Base-by-base conservation (phyloP, 2,888 invertebrate genomes). In the Ceratothoa steindachneri region DNA sequence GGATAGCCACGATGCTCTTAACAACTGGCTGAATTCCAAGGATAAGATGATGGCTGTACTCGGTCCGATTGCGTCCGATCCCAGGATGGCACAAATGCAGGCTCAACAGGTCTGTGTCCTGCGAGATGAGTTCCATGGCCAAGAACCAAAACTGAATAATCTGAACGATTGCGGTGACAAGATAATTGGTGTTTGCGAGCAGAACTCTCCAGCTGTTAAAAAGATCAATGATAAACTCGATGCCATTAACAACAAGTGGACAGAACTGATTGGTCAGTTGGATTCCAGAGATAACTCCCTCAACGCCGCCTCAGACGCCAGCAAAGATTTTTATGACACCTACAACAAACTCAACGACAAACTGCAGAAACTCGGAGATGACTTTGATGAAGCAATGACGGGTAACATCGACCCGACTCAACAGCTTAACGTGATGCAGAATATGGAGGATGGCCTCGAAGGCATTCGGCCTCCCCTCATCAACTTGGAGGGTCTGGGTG, bases 31-130 rank as follows among this genome's bases (percentile, higher is more conserved):
- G 64, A 88, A 88, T 30, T 92, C 94, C 81, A 98, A 98, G 85
- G 96, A 97, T 82, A 91, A 94, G 81, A 97, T 98, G 96, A 87
- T 98, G 85, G 90, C 92, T 0, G 97, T 96, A 0, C 87, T 98
- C 0, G 97, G 97, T 22, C 97, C 97, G 0, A 95, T 98, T 82
- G 95, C 96, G 0, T 93, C 95, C 0, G 97, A 98, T 85, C 94
- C 96, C 0, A 88, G 95, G 71, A 93, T 97, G 91, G 94, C 97
- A 1, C 93, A 94, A 83, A 95, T 93, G 51, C 97, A 97, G 87
- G 93, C 96, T 22, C 95, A 96, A 83, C 95, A 95, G 88, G 87
- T 93, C 1, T 92, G 95, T 88, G 95, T 97, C 0, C 87, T 98
- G 67, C 89, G 96, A 77, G 97, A 97, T 84, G 97, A 98, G 86